A percentile compares a stretch with the other conserved stretches of the same genome.
These are phyloP conservation scores for Machimus rusticus DNA, from an alignment of 2,888 invertebrate genomes.

Conservation along the genomic window DNA sequence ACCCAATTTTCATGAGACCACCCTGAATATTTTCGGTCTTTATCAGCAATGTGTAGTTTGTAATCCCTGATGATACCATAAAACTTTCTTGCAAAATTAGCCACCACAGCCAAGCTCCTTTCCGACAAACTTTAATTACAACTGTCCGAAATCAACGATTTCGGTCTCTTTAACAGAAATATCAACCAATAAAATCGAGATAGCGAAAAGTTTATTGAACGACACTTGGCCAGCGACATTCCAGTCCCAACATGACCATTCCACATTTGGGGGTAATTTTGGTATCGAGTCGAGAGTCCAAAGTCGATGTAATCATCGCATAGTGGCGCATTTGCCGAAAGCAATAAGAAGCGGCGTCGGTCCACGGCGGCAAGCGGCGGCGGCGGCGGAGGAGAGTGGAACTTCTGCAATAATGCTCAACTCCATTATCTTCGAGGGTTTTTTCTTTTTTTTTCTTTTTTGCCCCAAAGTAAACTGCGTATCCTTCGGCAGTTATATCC, in stretches of 20 bases:
- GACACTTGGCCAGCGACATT: neutral
- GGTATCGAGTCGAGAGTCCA: slow-evolving; percentile 54
- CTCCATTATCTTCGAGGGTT: slow-evolving; percentile 23
- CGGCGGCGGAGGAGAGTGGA: slow-evolving; percentile 35
- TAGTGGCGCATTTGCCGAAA: neutral
- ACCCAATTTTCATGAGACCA: no score
- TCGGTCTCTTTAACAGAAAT: neutral
- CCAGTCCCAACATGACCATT: neutral
- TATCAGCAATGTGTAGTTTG: no score
- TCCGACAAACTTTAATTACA: neutral
- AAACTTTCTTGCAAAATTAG: no score
- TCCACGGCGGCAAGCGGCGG: neutral
- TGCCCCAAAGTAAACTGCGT: slow-evolving; percentile 48
- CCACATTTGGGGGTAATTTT: slow-evolving; percentile 50
- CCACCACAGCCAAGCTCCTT: neutral
- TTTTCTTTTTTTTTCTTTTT: slow-evolving; percentile 10
- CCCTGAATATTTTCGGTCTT: no score
- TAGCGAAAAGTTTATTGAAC: neutral
- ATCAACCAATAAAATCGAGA: neutral
- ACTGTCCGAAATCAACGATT: neutral
- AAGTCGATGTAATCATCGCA: slow-evolving; percentile 52
- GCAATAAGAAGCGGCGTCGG: neutral
- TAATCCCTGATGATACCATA: no score
- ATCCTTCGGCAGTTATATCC: slow-evolving; percentile 56
- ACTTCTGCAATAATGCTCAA: slow-evolving; percentile 51